Percentiles rank a stretch among this genome's conserved stretches.
phyloP scores from a whole-genome alignment of 2,797 vertebrate species.

The Arctocebus calabarensis region DNA sequence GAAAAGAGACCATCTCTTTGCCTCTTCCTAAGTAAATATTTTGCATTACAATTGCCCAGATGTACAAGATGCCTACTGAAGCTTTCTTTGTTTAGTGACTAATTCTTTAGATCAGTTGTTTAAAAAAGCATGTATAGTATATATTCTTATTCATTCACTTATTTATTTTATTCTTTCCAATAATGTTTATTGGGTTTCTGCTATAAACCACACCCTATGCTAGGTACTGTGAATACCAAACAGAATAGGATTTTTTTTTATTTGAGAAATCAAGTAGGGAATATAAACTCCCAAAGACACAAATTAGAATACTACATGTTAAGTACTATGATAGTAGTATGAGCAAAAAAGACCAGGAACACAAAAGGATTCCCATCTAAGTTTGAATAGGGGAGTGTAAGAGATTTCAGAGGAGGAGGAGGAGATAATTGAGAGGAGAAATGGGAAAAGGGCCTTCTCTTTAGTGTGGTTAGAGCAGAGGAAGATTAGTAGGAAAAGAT shows the following conservation, averaged over 20 bases:
- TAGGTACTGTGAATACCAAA: conserved; percentile 4
- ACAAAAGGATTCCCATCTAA: background rate
- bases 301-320: background rate
- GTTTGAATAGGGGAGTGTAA: background rate
- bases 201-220: background rate
- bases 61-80: conserved; percentile 63
- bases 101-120: conserved; percentile 61
- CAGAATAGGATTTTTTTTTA: background rate
- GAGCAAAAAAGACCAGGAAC: background rate
- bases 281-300: conserved; percentile 35
- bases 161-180: conserved; percentile 64
- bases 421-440: background rate
- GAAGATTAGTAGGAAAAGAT: background rate
- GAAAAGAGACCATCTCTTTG: conserved; percentile 67
- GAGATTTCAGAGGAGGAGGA: background rate
- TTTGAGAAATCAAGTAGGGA: conserved; percentile 37
- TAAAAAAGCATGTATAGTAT: conserved; percentile 44
- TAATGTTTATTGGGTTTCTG: conserved; percentile 5
- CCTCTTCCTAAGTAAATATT: conserved; percentile 73
- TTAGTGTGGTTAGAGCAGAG: background rate
- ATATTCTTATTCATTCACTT: conserved; percentile 62
- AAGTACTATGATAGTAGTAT: background rate
- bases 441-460: background rate
- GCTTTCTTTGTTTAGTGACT: conserved; percentile 56
- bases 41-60: conserved; percentile 79